Conservation (phyloP, 2,113 vertebrate genomes). For the Osmerus eperlanus region DNA sequence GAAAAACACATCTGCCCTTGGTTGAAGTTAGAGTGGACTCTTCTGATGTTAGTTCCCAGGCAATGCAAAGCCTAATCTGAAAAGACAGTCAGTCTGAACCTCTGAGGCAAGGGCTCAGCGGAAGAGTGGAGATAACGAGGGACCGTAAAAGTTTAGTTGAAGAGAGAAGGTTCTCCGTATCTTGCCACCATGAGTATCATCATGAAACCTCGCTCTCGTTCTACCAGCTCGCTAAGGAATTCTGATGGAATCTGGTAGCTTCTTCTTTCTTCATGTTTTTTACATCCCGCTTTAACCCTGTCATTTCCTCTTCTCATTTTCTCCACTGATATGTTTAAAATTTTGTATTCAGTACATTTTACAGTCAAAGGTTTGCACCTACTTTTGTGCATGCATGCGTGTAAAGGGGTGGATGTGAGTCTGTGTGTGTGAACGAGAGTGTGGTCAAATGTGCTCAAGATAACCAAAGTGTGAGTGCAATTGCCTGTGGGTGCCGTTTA, state of each 20-base stretch:
- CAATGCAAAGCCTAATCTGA: background rate
- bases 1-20: too few species aligned
- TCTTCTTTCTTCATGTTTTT: slow-evolving; percentile 21
- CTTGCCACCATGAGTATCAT: slow-evolving; percentile 80
- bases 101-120: background rate
- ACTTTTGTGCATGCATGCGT: background rate
- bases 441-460: background rate
- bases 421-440: background rate
- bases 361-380: slow-evolving; percentile 26
- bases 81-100: background rate
- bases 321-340: background rate
- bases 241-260: slow-evolving; percentile 78
- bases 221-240: slow-evolving; percentile 83
- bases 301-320: background rate
- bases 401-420: background rate
- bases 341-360: slow-evolving; percentile 11
- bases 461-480: background rate
- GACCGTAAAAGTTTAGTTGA: background rate
- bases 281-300: background rate
- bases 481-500: background rate
- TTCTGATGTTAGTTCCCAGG: background rate
- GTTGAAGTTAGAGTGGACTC: background rate
- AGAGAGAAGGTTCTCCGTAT: background rate
- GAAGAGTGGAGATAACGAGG: background rate
- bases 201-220: slow-evolving; percentile 84